phyloP scores from a whole-genome alignment of 2,797 vertebrate species.

The Tachyglossus aculeatus region DNA sequence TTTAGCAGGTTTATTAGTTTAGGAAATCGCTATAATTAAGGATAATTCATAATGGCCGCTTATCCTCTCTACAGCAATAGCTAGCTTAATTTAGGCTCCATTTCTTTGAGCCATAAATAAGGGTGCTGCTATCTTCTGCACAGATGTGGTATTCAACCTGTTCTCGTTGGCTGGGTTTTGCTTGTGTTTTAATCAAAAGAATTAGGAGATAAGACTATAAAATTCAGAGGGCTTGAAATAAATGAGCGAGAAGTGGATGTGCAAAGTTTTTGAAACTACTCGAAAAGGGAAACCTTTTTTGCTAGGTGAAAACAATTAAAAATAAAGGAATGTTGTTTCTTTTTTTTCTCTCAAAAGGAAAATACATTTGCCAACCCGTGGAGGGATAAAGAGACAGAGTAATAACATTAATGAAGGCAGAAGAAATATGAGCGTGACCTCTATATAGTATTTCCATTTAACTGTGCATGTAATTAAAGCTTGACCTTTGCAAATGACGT shows the following conservation, averaged over 20 bases:
- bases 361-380: slow-evolving; percentile 33
- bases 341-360: slow-evolving; percentile 18
- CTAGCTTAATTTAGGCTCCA: slow-evolving; percentile 85
- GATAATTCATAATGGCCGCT: slow-evolving; percentile 96
- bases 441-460: slow-evolving; percentile 63
- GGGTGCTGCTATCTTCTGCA: slow-evolving; percentile 76
- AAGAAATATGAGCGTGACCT: slow-evolving; percentile 57
- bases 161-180: slow-evolving; percentile 73
- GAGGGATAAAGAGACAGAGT: slow-evolving; percentile 54
- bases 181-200: slow-evolving; percentile 73
- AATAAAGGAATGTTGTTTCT: slow-evolving; percentile 56
- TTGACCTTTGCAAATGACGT: slow-evolving; percentile 62
- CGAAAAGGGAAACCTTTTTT: slow-evolving; percentile 5
- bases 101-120: slow-evolving; percentile 79
- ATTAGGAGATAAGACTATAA: slow-evolving; percentile 70
- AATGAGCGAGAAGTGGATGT: slow-evolving; percentile 55
- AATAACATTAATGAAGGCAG: slow-evolving; percentile 66
- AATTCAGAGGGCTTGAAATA: slow-evolving; percentile 63
- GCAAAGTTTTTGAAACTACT: slow-evolving; percentile 46
- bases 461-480: slow-evolving; percentile 61
- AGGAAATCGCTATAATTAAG: slow-evolving; percentile 98
- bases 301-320: slow-evolving; percentile 34
- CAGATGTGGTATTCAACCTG: slow-evolving; percentile 80
- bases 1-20: slow-evolving; percentile 96
- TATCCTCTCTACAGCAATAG: slow-evolving; percentile 84